Conservation (phyloP, 2,113 vertebrate species). For the Pseudolaguvia tuberculata region DNA sequence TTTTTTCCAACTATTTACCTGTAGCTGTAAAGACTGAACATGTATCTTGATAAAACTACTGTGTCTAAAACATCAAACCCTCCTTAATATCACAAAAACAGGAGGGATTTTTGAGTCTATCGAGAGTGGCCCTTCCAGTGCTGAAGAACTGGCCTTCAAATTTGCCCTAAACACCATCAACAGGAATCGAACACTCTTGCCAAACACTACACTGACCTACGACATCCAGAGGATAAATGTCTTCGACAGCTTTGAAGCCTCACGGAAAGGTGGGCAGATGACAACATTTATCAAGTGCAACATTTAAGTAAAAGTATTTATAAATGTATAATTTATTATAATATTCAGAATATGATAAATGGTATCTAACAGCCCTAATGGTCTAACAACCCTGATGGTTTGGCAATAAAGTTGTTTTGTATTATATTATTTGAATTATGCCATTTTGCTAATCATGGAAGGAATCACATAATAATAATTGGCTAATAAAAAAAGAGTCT, state of each 20-base stretch:
- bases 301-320: neutral
- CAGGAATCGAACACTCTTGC: conserved; percentile 94
- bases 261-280: conserved; percentile 85
- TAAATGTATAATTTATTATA: neutral
- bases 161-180: conserved; percentile 99
- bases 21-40: too few species aligned
- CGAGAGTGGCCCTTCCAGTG: conserved; percentile 93
- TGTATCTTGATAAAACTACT: too few species aligned
- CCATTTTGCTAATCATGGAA: neutral
- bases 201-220: conserved; percentile 96
- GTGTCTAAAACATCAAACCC: conserved; percentile 33
- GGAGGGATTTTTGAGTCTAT: conserved; percentile 99
- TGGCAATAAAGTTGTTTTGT: neutral
- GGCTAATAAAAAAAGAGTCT: too few species aligned
- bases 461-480: neutral
- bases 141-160: conserved; percentile 96
- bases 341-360: conserved; percentile 4
- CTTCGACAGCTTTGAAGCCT: conserved; percentile 98
- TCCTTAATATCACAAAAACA: conserved; percentile 50
- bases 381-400: too few species aligned
- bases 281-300: neutral
- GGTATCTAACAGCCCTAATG: neutral
- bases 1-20: too few species aligned
- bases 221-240: conserved; percentile 99
- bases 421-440: conserved; percentile 5